A percentile compares a stretch with the other conserved stretches of the same genome.
phyloP scores from a whole-genome alignment of 2,888 invertebrate genomes.

The Parochlus steinenii region DNA sequence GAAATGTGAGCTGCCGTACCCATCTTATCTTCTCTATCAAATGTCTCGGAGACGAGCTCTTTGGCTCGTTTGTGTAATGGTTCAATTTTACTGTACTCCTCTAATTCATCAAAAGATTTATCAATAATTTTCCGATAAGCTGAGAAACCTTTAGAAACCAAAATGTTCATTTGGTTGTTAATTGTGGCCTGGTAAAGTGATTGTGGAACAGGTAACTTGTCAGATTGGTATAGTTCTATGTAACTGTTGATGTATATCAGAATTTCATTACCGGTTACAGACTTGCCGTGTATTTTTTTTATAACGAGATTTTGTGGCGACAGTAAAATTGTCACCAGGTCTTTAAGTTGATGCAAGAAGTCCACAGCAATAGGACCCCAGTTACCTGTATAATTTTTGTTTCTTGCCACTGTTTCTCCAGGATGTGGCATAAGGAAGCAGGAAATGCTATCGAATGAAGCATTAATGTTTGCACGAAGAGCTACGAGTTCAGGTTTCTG shows the following conservation, averaged over 20 bases:
- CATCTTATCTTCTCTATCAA: slow-evolving; percentile 7
- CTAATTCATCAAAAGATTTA: not conserved
- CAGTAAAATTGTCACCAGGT: slow-evolving; percentile 7
- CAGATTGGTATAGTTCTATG: slow-evolving; percentile 5
- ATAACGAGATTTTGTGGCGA: slow-evolving; percentile 2
- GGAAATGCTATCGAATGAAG: slow-evolving; percentile 8
- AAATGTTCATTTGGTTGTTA: slow-evolving; percentile 4
- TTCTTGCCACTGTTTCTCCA: slow-evolving; percentile 9
- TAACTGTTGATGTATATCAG: slow-evolving; percentile 6
- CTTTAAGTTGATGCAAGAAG: slow-evolving; percentile 8
- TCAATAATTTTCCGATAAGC: slow-evolving; percentile 2
- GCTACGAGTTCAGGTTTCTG: slow-evolving; percentile 5
- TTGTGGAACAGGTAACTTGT: not conserved
- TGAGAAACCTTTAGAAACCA: slow-evolving; percentile 5
- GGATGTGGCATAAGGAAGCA: slow-evolving; percentile 10
- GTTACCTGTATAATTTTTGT: slow-evolving; percentile 9
- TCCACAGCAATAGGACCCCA: slow-evolving; percentile 9
- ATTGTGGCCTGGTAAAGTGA: slow-evolving; percentile 8
- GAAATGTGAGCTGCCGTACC: not conserved
- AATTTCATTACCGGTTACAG: slow-evolving; percentile 4
- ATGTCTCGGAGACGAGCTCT: not conserved
- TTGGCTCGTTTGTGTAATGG: not conserved
- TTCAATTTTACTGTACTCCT: slow-evolving; percentile 1
- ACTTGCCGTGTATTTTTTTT: slow-evolving; percentile 8
- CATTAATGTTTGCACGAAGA: slow-evolving; percentile 1